Base-by-base conservation (phyloP, 1,140 invertebrate genomes). In the Ceratina calcarata region DNA sequence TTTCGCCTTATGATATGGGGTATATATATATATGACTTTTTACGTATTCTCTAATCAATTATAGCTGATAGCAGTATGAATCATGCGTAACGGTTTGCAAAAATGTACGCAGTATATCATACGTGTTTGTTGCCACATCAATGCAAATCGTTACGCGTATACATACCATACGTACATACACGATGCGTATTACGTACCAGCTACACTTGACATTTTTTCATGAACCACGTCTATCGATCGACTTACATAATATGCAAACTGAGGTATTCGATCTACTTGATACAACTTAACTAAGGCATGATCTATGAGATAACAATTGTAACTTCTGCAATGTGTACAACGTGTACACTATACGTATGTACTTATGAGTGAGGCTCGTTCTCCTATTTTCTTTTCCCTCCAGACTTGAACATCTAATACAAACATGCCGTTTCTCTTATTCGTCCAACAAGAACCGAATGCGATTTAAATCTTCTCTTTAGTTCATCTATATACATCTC, bases 1-100 rank as follows among this genome's bases (percentile, higher is more conserved):
- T 89, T 78, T 88, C 77, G 86, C 86, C 81, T 83, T 88, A 87
- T 89, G 90, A 91, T 90, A 91, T 90, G 89, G 83, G 86, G 88
- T 87, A 86, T 68, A 82, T 81, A 82, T 81, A 69, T 66, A 71
- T 60, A 64, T 71, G 22, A 27, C 8, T 45, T 22, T 65, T 18
- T 22, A 45, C 58, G 45, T 71, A 45, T 10, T 10, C 37, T 45
- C 37, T 45, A 45, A 45, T 45, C 37, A 45, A 45, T 45, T 45
- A 10, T 10, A 45, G 6, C 10, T 45, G 37, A 45, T 10, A 45
- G 37, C 37, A 45, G 10, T 45, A 45, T 6, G 37, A 1, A 45
- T 10, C 37, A 6, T 45, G 37, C 10, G 37, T 10, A 10, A 0
- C 10, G 37, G 37, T 45, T 45, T 45, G 37, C 37, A 45, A 3